A percentile compares a stretch with the other conserved stretches of the same genome.
These are phyloP conservation scores for Eutrigla gurnardus DNA, from an alignment of 2,797 vertebrate species.

Conservation along the genomic window DNA sequence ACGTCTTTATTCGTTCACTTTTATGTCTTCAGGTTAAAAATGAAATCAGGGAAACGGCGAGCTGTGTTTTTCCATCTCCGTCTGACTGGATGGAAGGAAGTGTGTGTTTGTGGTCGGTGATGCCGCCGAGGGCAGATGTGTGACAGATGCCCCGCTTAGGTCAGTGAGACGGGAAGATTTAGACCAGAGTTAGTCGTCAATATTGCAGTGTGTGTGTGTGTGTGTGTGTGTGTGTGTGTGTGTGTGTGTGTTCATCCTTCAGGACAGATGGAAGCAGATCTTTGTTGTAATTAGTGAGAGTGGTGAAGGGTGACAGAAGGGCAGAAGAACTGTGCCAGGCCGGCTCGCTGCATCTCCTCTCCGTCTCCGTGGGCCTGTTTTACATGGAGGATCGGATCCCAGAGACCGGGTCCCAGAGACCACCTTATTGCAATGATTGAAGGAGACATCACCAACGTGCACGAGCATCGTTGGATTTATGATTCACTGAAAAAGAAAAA, in stretches of 20 bases:
- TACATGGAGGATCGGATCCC: too few species aligned
- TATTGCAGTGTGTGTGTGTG: slow-evolving; percentile 22
- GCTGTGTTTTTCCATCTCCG: slow-evolving; percentile 33
- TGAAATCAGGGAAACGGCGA: background rate
- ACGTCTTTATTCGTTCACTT: slow-evolving; percentile 2
- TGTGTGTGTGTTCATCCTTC: slow-evolving; percentile 31
- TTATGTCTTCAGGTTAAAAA: slow-evolving; percentile 6
- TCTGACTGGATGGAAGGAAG: slow-evolving; percentile 12
- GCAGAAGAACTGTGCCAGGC: slow-evolving; percentile 29
- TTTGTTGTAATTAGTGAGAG: slow-evolving; percentile 60
- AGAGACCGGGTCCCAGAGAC: too few species aligned
- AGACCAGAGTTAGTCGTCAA: slow-evolving; percentile 41
- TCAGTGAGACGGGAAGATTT: slow-evolving; percentile 62
- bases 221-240: slow-evolving; percentile 1
- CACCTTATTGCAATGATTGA: too few species aligned
- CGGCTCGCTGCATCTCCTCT: slow-evolving; percentile 19
- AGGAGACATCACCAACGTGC: too few species aligned
- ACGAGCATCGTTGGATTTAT: too few species aligned
- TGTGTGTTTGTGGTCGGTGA: slow-evolving; percentile 24
- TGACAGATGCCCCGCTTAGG: slow-evolving; percentile 66
- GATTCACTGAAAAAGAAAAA: too few species aligned
- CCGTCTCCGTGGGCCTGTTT: background rate
- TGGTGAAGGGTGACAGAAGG: slow-evolving; percentile 52
- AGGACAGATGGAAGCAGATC: slow-evolving; percentile 61
- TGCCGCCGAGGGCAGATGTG: slow-evolving; percentile 60